Base-by-base conservation (phyloP, 2,888 invertebrate species). In the Trichogramma evanescens region DNA sequence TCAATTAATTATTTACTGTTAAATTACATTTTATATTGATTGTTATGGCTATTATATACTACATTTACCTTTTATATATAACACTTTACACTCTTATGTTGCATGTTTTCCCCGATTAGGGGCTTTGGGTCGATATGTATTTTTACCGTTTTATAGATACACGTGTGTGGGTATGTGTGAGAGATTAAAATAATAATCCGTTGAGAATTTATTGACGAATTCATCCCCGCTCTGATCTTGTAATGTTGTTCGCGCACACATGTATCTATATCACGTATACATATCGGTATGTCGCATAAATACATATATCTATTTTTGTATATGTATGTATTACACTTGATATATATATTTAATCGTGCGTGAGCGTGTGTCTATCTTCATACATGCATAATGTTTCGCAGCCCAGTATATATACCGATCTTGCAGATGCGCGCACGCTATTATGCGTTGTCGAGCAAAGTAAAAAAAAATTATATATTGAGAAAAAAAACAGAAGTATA, bases 61-160 rank as follows among this genome's bases (percentile, higher is more conserved):
- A 48, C 48, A 48, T 58, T 44, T 54, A 61, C 48, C 50, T 61
- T 39, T 51, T 74, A 75, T 26, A 26, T 26, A 26, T 26, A 26
- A 26, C 72, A 74, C 74, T 54, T 46, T 48, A 13, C 53, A 53
- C 74, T 75, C 74, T 74, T 73, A 74, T 76, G 73, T 77, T 77
- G 76, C 77, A 77, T 77, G 77, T 74, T 72, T 73, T 72, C 70
- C 73, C 73, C 70, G 63, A 70, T 70, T 72, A 67, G 73, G 75
- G 59, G 72, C 70, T 74, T 72, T 73, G 71, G 71, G 71, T 70
- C 72, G 66, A 72, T 71, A 70, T 71, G 66, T 69, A 68, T 68
- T 68, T 69, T 64, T 68, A 66, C 63, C 66, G 57, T 65, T 65
- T 62, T 67, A 64, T 64, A 61, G 63, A 66, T 65, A 66, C 67